Percentiles rank a stretch among this genome's conserved stretches.
Evolutionary conservation across 1,140 invertebrate genomes (phyloP).

Genomic region (Drosophila oshimai): DNA sequence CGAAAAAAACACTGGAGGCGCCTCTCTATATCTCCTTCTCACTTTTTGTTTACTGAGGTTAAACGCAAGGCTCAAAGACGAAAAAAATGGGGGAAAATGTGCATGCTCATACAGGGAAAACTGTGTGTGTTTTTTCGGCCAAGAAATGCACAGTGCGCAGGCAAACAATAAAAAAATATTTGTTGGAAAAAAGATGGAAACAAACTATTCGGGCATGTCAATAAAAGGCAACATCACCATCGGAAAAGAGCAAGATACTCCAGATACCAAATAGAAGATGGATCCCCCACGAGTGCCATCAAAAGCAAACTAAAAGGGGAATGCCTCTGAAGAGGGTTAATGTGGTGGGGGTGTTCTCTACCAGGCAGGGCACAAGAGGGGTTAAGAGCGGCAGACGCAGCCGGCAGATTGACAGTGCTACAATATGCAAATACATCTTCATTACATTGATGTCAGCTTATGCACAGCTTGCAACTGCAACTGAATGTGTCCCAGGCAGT

Average conservation of each 20-base stretch:
- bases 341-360: not conserved
- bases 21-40: not conserved
- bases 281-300: conserved; percentile 53
- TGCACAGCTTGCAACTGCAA: conserved; percentile 57
- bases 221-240: conserved; percentile 52
- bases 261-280: conserved; percentile 4
- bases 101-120: not conserved
- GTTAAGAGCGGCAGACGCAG: not conserved
- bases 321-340: conserved; percentile 11
- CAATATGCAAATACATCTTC: conserved; percentile 81
- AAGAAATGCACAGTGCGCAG: conserved; percentile 50
- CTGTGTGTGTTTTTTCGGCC: conserved; percentile 16
- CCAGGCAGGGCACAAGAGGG: not conserved
- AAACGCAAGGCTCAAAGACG: conserved; percentile 44
- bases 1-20: conserved; percentile 35
- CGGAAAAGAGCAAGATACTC: not conserved
- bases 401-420: conserved; percentile 68
- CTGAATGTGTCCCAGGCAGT: not conserved
- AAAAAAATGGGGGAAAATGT: not conserved
- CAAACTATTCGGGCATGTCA: conserved; percentile 47
- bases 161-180: conserved; percentile 13
- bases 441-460: conserved; percentile 81
- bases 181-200: not conserved
- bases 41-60: conserved; percentile 34
- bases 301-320: conserved; percentile 50